A percentile compares a stretch with the other conserved stretches of the same genome.
phyloP scores from a whole-genome alignment of 2,888 invertebrate genomes.

The Sclerodermus sp. region DNA sequence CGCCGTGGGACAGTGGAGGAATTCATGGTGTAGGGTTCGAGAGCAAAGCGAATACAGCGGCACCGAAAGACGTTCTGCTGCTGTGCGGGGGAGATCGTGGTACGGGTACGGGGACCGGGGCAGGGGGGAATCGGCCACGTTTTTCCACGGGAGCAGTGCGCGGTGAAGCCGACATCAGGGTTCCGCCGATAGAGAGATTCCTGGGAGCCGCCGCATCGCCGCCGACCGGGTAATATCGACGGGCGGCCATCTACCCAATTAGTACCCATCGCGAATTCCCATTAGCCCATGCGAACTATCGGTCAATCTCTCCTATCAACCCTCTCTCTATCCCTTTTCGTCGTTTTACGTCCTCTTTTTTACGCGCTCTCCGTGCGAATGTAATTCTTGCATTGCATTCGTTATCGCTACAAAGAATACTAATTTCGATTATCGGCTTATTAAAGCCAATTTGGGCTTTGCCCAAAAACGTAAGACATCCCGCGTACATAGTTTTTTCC shows the following conservation, averaged over 20 bases:
- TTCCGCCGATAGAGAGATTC: slow-evolving; percentile 39
- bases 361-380: too few species aligned
- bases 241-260: slow-evolving; percentile 47
- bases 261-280: slow-evolving; percentile 44
- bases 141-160: slow-evolving; percentile 27
- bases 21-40: background rate
- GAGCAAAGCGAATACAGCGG: slow-evolving; percentile 10
- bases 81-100: background rate
- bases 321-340: slow-evolving; percentile 12
- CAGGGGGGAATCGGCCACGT: slow-evolving; percentile 8
- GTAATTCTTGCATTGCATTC: too few species aligned
- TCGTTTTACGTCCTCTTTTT: too few species aligned
- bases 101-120: too few species aligned
- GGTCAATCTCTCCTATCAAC: slow-evolving; percentile 21
- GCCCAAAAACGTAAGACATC: too few species aligned
- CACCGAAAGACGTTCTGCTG: slow-evolving; percentile 23
- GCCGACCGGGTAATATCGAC: slow-evolving; percentile 35
- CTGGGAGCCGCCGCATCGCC: slow-evolving; percentile 17
- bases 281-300: slow-evolving; percentile 40
- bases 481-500: too few species aligned
- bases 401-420: too few species aligned
- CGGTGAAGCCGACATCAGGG: slow-evolving; percentile 36
- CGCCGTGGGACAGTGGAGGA: background rate
- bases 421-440: too few species aligned
- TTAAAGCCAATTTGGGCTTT: too few species aligned